Conservation (phyloP, 2,113 vertebrate species). For the Sinosuthora webbiana region DNA sequence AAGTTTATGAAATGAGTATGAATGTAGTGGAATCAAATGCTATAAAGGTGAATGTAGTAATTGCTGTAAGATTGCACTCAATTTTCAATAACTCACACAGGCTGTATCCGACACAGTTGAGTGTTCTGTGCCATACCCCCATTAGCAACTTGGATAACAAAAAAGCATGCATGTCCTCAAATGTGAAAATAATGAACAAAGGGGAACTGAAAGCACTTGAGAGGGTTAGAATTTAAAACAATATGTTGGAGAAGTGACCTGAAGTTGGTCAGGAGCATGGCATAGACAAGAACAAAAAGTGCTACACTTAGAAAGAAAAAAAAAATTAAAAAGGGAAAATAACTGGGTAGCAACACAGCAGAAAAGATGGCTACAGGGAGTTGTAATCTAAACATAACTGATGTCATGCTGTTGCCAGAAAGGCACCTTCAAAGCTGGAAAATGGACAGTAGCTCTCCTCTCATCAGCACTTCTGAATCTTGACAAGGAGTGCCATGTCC, state of each 20-base stretch:
- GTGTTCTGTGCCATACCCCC: neutral
- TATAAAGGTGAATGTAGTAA: neutral
- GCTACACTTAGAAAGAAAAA: neutral
- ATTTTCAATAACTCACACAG: neutral
- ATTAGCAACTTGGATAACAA: neutral
- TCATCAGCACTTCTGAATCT: neutral
- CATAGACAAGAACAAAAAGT: neutral
- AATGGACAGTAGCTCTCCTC: neutral
- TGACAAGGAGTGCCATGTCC: neutral
- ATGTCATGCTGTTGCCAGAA: neutral
- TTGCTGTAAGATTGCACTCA: neutral
- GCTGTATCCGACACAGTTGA: neutral
- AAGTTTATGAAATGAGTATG: neutral
- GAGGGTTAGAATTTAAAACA: neutral
- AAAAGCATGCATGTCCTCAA: neutral
- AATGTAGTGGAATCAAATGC: neutral
- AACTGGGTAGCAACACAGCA: neutral
- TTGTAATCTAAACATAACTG: neutral
- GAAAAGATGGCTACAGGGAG: neutral
- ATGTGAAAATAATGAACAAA: neutral
- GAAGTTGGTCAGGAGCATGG: fast-evolving
- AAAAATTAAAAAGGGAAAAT: neutral
- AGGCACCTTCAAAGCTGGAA: neutral
- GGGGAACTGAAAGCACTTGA: neutral
- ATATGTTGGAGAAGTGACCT: neutral